phyloP scores from a whole-genome alignment of 1,140 invertebrate genomes.

The Megathymus violae region DNA sequence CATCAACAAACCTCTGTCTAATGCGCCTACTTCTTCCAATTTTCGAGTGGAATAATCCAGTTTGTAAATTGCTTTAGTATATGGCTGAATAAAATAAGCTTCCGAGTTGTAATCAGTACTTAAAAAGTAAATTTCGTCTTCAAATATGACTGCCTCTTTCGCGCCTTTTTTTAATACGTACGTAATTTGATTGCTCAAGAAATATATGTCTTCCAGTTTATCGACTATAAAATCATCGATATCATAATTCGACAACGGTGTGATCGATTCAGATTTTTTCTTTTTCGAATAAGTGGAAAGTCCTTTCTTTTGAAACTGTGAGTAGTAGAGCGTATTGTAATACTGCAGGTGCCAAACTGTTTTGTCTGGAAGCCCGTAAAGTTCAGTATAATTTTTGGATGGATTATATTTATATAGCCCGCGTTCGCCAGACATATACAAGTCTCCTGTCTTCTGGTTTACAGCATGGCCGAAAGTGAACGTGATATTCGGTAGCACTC shows the following conservation, averaged over 20 bases:
- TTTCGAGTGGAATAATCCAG: conserved; percentile 48
- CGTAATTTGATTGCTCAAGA: conserved; percentile 53
- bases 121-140: conserved; percentile 59
- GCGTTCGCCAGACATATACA: conserved; percentile 55
- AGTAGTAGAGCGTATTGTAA: conserved; percentile 57
- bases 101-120: conserved; percentile 56
- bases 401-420: conserved; percentile 60
- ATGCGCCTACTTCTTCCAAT: conserved; percentile 55
- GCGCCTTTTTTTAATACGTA: conserved; percentile 55
- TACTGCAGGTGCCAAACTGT: conserved; percentile 69
- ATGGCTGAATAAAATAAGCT: conserved; percentile 60
- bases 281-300: conserved; percentile 50
- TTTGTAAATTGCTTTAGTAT: conserved; percentile 57
- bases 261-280: conserved; percentile 49
- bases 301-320: conserved; percentile 55
- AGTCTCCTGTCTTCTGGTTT: conserved; percentile 51
- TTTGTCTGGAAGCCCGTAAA: conserved; percentile 49
- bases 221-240: conserved; percentile 69
- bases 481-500: conserved; percentile 44
- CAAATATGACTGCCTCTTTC: conserved; percentile 50
- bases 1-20: conserved; percentile 48
- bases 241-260: conserved; percentile 46
- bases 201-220: conserved; percentile 60
- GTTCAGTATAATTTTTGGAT: conserved; percentile 42
- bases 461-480: conserved; percentile 65